Percentiles rank a stretch among this genome's conserved stretches.
These are phyloP conservation scores for Drosophila nr. medialis DNA, from an alignment of 2,888 invertebrate species.

Conservation along the genomic window DNA sequence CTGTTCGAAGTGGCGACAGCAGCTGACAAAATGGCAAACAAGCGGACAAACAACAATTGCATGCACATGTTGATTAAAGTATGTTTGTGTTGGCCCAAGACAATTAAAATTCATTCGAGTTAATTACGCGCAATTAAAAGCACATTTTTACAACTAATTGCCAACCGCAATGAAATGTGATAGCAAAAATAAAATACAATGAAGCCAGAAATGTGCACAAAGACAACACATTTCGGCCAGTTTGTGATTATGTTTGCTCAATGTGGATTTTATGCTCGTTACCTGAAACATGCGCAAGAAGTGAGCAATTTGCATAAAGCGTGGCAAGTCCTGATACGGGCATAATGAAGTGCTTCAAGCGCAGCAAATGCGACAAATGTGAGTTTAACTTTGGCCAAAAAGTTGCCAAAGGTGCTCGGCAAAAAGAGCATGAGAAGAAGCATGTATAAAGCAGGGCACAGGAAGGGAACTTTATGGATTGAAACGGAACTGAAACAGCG, in stretches of 20 bases:
- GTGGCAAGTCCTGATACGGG: constrained; percentile 5
- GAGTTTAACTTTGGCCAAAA: constrained; percentile 25
- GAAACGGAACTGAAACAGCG: neutral
- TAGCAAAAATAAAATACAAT: constrained; percentile 1
- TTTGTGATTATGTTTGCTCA: constrained; percentile 51
- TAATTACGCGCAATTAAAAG: constrained; percentile 73
- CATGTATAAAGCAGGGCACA: neutral
- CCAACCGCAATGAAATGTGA: constrained; percentile 22
- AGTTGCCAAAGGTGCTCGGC: neutral
- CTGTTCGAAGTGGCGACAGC: constrained; percentile 52
- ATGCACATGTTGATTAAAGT: constrained; percentile 62
- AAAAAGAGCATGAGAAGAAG: accelerated
- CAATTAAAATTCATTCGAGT: constrained; percentile 73
- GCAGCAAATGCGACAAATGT: constrained; percentile 52
- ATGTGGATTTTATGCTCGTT: constrained; percentile 38
- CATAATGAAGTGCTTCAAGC: constrained; percentile 29
- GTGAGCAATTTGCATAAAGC: constrained; percentile 17
- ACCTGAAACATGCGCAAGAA: constrained; percentile 16
- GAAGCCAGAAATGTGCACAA: constrained; percentile 8
- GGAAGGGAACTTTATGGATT: neutral
- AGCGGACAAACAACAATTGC: constrained; percentile 30
- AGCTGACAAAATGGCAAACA: constrained; percentile 43
- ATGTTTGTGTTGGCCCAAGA: constrained; percentile 40
- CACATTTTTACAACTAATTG: constrained; percentile 75
- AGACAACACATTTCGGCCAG: constrained; percentile 6